Evolutionary conservation across 2,888 invertebrate genomes (phyloP), one percentile per base, ranked within the genome.

Genomic region (Lathronympha strigana): DNA sequence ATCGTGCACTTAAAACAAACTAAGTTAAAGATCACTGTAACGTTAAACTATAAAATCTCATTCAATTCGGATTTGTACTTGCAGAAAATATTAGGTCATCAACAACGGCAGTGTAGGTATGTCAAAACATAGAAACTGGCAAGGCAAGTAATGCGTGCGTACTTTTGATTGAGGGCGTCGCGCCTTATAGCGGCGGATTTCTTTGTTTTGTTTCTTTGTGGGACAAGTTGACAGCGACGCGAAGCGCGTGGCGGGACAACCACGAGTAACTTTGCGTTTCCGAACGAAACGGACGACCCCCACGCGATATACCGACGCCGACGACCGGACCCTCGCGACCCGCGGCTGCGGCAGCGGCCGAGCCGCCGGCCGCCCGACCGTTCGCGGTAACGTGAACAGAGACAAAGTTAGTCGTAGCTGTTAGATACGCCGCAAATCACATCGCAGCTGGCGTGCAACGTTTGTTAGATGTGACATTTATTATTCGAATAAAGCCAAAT

Each of bases 31-130:
- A 88, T 90, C 88, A 88, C 85, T 87, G 86, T 87, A 86, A 87
- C 84, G 89, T 90, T 88, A 90, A 87, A 87, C 87, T 90, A 87
- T 84, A 84, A 87, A 90, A 90, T 89, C 85, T 90, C 90, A 90
- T 89, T 91, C 89, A 88, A 86, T 85, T 90, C 83, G 88, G 89
- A 90, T 91, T 92, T 92, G 91, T 92, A 92, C 91, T 92, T 87
- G 90, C 90, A 89, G 82, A 86, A 88, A 87, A 86, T 76, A 87
- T 86, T 85, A 85, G 84, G 82, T 86, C 83, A 81, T 82, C 80
- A 87, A 83, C 81, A 84, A 83, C 84, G 89, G 88, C 88, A 86
- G 86, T 89, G 86, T 86, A 78, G 83, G 80, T 86, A 78, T 83
- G 80, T 83, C 82, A 88, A 86, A 90, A 90, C 90, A 91, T 91